Conservation (phyloP, 2,888 invertebrate species). For the Epiblema foenella region DNA sequence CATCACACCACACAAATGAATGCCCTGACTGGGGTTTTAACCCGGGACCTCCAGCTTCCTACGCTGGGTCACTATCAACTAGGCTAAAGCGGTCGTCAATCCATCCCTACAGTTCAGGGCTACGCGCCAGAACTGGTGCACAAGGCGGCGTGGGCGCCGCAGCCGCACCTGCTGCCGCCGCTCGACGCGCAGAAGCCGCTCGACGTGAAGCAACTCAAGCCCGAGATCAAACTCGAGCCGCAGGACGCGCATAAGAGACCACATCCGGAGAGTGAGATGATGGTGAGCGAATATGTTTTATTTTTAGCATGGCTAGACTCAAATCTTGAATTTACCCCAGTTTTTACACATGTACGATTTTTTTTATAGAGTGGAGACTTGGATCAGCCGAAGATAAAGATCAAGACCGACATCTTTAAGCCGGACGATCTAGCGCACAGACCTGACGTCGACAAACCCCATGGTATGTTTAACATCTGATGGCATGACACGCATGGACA, state of each 20-base stretch:
- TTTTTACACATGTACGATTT: neutral
- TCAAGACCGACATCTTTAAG: slow-evolving; percentile 82
- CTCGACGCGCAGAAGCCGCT: slow-evolving; percentile 75
- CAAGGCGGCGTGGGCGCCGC: slow-evolving; percentile 77
- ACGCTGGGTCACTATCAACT: too few relatives aligned
- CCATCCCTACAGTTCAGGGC: slow-evolving; percentile 66
- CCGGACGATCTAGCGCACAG: slow-evolving; percentile 75
- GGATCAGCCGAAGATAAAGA: slow-evolving; percentile 82
- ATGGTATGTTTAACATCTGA: slow-evolving; percentile 56
- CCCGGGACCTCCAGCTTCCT: too few relatives aligned
- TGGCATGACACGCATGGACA: neutral
- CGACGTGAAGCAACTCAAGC: slow-evolving; percentile 76
- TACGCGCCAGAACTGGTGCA: slow-evolving; percentile 77
- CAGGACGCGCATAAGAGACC: slow-evolving; percentile 74
- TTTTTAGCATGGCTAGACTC: neutral
- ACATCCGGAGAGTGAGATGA: slow-evolving; percentile 75
- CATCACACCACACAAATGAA: too few relatives aligned
- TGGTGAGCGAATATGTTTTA: slow-evolving; percentile 58
- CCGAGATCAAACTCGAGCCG: slow-evolving; percentile 79
- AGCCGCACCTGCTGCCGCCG: slow-evolving; percentile 74
- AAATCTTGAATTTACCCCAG: too few relatives aligned
- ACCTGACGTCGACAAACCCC: slow-evolving; percentile 66
- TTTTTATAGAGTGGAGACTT: slow-evolving; percentile 68
- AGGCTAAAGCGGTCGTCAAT: too few relatives aligned
- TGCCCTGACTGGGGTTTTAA: too few relatives aligned